Percentiles rank a stretch among this genome's conserved stretches.
phyloP scores from a whole-genome alignment of 2,888 invertebrate species.

The Dendrolimus houi region DNA sequence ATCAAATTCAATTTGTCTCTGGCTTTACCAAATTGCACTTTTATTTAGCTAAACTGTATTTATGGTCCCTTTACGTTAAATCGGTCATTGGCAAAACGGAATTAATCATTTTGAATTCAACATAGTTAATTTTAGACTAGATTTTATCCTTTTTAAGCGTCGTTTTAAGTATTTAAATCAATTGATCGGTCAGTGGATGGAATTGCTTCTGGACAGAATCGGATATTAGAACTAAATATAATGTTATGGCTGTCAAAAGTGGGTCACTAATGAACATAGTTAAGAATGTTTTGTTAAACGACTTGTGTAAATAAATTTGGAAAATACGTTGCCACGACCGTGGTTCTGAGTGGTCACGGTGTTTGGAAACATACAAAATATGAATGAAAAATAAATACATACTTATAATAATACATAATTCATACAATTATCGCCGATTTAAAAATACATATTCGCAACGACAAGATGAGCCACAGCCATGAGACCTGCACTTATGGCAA shows the following conservation, averaged over 20 bases:
- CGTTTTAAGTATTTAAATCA: conserved; percentile 1
- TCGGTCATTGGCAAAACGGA: too few relatives aligned
- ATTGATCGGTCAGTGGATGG: conserved; percentile 5
- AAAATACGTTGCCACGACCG: conserved; percentile 46
- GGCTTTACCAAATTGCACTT: too few relatives aligned
- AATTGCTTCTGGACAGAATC: conserved; percentile 27
- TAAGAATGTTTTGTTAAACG: conserved; percentile 24
- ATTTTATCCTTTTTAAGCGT: too few relatives aligned
- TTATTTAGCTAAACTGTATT: too few relatives aligned
- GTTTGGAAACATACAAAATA: conserved; percentile 25
- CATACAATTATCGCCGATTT: conserved; percentile 1
- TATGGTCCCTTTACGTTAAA: too few relatives aligned
- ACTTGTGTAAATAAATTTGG: conserved; percentile 37
- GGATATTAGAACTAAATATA: conserved; percentile 14
- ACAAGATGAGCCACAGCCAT: conserved; percentile 13
- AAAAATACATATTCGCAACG: conserved; percentile 13
- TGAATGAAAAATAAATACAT: conserved; percentile 26
- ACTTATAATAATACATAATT: conserved; percentile 6
- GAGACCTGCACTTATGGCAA: conserved; percentile 5
- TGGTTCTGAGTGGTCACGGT: conserved; percentile 33
- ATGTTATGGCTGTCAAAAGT: conserved; percentile 29
- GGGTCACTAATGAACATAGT: conserved; percentile 36
- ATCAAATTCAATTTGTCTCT: too few relatives aligned
- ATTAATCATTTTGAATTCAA: too few relatives aligned
- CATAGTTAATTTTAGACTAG: too few relatives aligned